Conservation (phyloP, 2,888 invertebrate species). For the Ichneumoninae sp. region DNA sequence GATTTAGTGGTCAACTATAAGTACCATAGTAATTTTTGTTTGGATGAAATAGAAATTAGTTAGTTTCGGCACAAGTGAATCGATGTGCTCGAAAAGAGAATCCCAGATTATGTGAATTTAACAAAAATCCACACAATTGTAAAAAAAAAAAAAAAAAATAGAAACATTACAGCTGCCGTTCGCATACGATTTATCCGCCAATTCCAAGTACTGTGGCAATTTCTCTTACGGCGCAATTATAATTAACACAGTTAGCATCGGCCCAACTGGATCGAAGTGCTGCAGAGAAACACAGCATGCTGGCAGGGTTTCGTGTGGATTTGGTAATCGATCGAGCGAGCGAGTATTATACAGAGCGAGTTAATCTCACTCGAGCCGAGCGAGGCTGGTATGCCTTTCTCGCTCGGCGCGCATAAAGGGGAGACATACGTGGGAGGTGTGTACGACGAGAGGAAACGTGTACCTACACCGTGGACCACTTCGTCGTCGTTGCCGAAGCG, state of each 20-base stretch:
- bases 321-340: constrained; percentile 37
- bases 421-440: background rate
- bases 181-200: background rate
- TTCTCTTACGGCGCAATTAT: background rate
- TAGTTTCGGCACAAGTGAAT: too few species aligned
- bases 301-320: constrained; percentile 26
- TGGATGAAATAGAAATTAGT: too few species aligned
- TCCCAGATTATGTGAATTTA: background rate
- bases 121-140: background rate
- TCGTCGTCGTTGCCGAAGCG: constrained; percentile 51
- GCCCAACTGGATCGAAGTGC: constrained; percentile 20
- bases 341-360: constrained; percentile 37
- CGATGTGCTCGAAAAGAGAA: background rate
- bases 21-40: too few species aligned
- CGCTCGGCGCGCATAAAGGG: constrained; percentile 25
- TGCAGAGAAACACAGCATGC: background rate
- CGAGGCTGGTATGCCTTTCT: constrained; percentile 23
- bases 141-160: too few species aligned
- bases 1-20: too few species aligned
- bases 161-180: background rate
- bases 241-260: background rate
- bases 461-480: constrained; percentile 45
- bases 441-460: constrained; percentile 43
- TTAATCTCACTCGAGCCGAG: constrained; percentile 47
- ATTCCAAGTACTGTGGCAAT: background rate